phyloP scores from a whole-genome alignment of 2,113 vertebrate species.

The Alligator sinensis region DNA sequence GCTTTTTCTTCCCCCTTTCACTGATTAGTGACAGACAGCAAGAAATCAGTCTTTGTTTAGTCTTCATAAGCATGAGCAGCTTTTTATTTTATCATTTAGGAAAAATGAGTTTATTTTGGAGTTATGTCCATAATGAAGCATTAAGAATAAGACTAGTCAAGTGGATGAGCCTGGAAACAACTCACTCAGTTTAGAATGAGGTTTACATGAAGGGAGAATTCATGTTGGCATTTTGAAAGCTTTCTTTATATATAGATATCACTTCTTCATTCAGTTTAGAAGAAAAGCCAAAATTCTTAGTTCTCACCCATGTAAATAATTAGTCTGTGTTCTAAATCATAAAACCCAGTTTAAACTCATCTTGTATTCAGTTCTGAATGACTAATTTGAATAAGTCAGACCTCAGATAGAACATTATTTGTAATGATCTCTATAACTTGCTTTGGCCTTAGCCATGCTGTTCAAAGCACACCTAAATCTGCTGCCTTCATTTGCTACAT shows the following conservation, averaged over 20 bases:
- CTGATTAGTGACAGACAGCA: conserved; percentile 14
- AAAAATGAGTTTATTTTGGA: not conserved
- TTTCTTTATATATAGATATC: not conserved
- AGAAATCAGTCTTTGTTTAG: not conserved
- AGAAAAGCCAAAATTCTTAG: not conserved
- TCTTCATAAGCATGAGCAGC: not conserved
- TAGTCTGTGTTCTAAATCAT: not conserved
- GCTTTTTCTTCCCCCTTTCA: not conserved
- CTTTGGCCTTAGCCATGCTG: not conserved
- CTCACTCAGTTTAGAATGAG: not conserved
- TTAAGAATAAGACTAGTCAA: not conserved
- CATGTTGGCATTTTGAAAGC: not conserved
- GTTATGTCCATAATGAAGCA: not conserved
- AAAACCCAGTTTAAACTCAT: not conserved
- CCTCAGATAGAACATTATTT: not conserved
- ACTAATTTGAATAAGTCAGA: conserved; percentile 5
- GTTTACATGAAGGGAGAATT: not conserved
- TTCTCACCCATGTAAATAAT: not conserved
- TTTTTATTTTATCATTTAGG: not conserved
- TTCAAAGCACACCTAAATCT: not conserved
- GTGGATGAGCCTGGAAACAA: not conserved
- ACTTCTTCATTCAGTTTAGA: not conserved
- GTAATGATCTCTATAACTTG: not conserved
- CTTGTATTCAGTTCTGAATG: not conserved
- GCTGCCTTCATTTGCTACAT: not conserved